Percentiles rank a stretch among this genome's conserved stretches.
phyloP scores from a whole-genome alignment of 2,888 invertebrate genomes.

The Germaria angustata region DNA sequence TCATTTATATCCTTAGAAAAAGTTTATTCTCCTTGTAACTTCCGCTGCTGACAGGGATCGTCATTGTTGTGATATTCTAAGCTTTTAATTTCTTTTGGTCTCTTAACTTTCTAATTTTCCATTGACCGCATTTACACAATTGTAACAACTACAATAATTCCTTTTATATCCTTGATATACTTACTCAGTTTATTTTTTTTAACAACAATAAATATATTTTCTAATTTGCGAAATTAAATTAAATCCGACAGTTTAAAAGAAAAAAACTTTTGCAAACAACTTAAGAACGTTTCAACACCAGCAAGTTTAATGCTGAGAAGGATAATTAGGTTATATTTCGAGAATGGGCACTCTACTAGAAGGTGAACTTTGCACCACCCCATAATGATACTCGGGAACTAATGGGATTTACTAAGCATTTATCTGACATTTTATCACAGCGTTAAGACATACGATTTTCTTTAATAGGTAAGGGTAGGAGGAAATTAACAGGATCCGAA shows the following conservation, averaged over 20 bases:
- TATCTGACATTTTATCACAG: too few species aligned
- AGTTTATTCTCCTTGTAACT: slow-evolving; percentile 54
- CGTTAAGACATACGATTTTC: too few species aligned
- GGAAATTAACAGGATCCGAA: too few species aligned
- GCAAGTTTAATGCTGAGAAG: background rate
- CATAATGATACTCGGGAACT: too few species aligned
- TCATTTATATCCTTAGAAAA: background rate
- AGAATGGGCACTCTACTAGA: too few species aligned
- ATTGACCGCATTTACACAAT: slow-evolving; percentile 56
- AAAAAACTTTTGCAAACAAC: slow-evolving; percentile 2
- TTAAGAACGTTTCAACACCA: background rate
- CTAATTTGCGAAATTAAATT: slow-evolving; percentile 16
- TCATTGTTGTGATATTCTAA: slow-evolving; percentile 22
- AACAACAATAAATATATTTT: background rate
- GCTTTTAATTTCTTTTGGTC: slow-evolving; percentile 3
- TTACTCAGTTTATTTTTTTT: background rate
- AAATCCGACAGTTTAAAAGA: slow-evolving; percentile 5
- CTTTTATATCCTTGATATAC: slow-evolving; percentile 15
- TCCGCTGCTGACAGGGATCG: slow-evolving; percentile 45
- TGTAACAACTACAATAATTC: slow-evolving; percentile 41
- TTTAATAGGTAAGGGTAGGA: too few species aligned
- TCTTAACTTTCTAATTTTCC: slow-evolving; percentile 57
- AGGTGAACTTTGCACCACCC: too few species aligned
- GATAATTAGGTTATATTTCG: too few species aligned
- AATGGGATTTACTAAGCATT: too few species aligned